These are phyloP conservation scores for Neomonachus schauinslandi DNA, from an alignment of 2,113 vertebrate genomes.

Conservation along the genomic window DNA sequence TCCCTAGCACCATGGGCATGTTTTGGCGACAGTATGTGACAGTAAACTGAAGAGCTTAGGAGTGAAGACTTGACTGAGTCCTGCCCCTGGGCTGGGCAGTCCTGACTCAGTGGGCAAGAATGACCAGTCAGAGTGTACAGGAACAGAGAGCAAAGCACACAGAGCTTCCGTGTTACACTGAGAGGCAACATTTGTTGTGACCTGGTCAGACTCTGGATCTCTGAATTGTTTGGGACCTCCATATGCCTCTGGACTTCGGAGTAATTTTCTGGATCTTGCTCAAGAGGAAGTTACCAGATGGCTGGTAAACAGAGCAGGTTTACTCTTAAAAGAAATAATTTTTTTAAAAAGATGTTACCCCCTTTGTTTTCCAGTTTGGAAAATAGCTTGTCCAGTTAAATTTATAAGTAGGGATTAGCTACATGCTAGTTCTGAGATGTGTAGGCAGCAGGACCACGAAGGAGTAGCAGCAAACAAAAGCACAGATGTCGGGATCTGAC, in stretches of 20 bases:
- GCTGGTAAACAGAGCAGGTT: not conserved
- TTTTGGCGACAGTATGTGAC: not conserved
- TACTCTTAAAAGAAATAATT: constrained; percentile 1
- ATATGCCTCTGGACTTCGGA: not conserved
- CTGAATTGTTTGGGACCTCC: not conserved
- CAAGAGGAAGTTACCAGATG: not conserved
- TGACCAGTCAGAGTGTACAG: not conserved
- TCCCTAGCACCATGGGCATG: not conserved
- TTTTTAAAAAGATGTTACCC: not conserved
- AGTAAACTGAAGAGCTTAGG: not conserved
- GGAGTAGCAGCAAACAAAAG: not conserved
- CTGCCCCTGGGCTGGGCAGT: not conserved
- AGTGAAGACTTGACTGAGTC: not conserved
- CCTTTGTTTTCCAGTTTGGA: not conserved
- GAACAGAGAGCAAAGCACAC: not conserved
- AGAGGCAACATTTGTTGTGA: not conserved
- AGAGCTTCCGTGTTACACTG: not conserved
- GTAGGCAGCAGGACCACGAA: not conserved
- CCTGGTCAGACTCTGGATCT: not conserved
- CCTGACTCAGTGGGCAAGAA: not conserved
- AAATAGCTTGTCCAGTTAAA: not conserved
- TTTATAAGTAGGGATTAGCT: not conserved
- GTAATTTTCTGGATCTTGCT: not conserved
- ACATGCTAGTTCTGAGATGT: not conserved
- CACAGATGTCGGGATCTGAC: not conserved